These are phyloP conservation scores for Acanthurus leucopareius DNA, from an alignment of 2,797 vertebrate genomes.

Conservation along the genomic window DNA sequence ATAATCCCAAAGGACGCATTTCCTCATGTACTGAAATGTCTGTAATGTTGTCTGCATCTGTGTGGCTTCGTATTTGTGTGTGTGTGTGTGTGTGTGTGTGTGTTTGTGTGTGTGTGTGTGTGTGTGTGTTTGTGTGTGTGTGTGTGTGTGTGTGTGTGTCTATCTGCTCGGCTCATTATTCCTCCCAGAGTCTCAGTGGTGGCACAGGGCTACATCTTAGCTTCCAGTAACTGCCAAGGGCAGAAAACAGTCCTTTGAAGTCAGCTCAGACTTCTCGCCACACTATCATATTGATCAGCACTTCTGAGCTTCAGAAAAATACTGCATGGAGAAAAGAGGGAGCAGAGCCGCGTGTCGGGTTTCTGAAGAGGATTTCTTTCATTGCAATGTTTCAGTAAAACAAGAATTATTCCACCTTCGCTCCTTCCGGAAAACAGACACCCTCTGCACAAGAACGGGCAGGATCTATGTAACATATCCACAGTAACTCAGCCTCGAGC, in stretches of 20 bases:
- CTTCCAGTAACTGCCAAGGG: slow-evolving; percentile 65
- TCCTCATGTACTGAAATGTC: slow-evolving; percentile 1
- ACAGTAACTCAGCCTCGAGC: slow-evolving; percentile 9
- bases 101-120: neutral
- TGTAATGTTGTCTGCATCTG: slow-evolving; percentile 17
- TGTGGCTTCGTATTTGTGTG: neutral
- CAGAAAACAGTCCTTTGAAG: slow-evolving; percentile 71
- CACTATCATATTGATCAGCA: slow-evolving; percentile 72
- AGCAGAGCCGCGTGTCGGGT: slow-evolving; percentile 14
- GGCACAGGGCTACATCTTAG: slow-evolving; percentile 55
- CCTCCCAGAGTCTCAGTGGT: slow-evolving; percentile 39
- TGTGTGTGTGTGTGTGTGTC: slow-evolving; percentile 9
- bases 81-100: slow-evolving; percentile 17
- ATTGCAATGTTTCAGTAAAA: slow-evolving; percentile 34
- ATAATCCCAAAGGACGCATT: slow-evolving; percentile 18
- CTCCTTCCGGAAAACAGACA: slow-evolving; percentile 27
- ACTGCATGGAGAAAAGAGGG: slow-evolving; percentile 38
- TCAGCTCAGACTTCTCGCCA: slow-evolving; percentile 64
- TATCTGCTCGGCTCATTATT: slow-evolving; percentile 63
- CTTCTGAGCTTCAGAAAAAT: slow-evolving; percentile 42
- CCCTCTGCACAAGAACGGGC: slow-evolving; percentile 14
- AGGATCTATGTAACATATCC: neutral
- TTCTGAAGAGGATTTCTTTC: slow-evolving; percentile 51
- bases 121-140: slow-evolving; percentile 18
- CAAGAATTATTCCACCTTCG: slow-evolving; percentile 34